These are phyloP conservation scores for Trissoscelio sp. DNA, from an alignment of 2,888 invertebrate species.

Conservation along the genomic window DNA sequence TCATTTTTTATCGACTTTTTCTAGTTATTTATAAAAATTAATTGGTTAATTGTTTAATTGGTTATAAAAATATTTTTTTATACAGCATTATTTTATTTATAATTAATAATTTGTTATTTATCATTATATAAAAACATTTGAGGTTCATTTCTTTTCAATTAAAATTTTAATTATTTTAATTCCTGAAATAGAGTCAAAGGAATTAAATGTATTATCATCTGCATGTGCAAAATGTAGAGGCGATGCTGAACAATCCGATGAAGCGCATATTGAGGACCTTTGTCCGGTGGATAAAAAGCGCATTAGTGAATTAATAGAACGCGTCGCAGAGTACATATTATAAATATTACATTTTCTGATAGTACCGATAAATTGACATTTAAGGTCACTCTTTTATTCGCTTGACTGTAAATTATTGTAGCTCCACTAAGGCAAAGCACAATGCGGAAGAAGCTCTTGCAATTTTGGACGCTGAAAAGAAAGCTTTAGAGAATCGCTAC, in stretches of 20 bases:
- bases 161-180: conserved; percentile 1
- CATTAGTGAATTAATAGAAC: conserved; percentile 57
- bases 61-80: no score
- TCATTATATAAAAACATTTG: no score
- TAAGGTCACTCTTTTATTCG: background rate
- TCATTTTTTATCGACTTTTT: no score
- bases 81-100: no score
- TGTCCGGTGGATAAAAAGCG: conserved; percentile 59
- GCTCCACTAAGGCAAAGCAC: conserved; percentile 49
- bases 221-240: conserved; percentile 46
- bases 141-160: no score
- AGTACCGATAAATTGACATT: background rate
- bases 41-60: no score
- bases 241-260: conserved; percentile 44
- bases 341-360: conserved; percentile 7
- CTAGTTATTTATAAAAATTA: no score
- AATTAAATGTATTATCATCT: conserved; percentile 22
- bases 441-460: conserved; percentile 39
- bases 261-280: conserved; percentile 58
- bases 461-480: conserved; percentile 47
- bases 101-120: no score
- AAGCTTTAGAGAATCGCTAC: conserved; percentile 47
- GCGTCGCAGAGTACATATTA: conserved; percentile 52
- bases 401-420: conserved; percentile 28
- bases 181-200: conserved; percentile 26